Evolutionary conservation across 2,113 vertebrate genomes (phyloP).

Genomic region (Epinephelus cyanopodus): DNA sequence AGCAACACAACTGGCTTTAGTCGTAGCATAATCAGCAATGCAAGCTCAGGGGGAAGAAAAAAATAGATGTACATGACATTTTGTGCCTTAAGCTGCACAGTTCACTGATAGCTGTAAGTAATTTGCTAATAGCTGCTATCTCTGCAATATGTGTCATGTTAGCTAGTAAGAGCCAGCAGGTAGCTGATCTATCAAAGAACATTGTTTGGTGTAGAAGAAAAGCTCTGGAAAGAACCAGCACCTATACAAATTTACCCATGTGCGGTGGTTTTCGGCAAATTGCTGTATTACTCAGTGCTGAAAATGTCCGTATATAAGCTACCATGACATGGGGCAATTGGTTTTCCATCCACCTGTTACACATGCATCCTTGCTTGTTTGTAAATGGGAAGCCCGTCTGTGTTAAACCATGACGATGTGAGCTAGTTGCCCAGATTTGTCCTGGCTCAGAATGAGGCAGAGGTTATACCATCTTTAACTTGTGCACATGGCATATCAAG

Average conservation of each 20-base stretch:
- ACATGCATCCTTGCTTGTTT: neutral
- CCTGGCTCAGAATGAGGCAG: no score
- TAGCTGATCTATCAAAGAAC: neutral
- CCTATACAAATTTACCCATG: neutral
- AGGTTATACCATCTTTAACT: no score
- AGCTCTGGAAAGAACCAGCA: neutral
- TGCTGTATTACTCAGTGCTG: neutral
- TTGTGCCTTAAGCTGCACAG: neutral
- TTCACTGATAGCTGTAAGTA: neutral
- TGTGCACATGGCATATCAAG: no score
- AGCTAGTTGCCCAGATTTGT: neutral
- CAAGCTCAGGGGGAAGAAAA: no score
- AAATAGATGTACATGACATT: neutral
- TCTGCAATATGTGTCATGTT: neutral
- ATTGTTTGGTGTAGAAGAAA: neutral
- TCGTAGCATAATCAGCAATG: neutral
- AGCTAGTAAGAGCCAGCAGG: neutral
- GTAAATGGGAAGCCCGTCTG: neutral
- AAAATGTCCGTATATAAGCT: neutral
- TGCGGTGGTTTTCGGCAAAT: no score
- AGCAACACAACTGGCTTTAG: constrained; percentile 15
- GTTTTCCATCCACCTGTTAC: neutral
- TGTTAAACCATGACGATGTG: no score
- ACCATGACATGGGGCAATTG: neutral
- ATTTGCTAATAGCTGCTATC: neutral